phyloP scores from a whole-genome alignment of 1,140 invertebrate species.

The Penaeus indicus region DNA sequence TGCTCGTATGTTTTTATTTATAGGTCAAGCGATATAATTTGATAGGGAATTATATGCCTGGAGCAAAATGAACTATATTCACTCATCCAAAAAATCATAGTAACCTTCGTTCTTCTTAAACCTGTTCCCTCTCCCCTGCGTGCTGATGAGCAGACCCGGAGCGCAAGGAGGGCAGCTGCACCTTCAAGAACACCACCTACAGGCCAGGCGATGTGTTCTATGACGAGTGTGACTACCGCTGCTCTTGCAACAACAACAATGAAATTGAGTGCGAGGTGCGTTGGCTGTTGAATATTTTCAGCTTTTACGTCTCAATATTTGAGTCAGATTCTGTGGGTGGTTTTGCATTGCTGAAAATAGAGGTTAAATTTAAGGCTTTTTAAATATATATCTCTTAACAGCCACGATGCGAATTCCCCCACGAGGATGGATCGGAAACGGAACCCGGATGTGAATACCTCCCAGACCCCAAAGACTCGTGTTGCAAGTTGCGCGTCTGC shows the following conservation, averaged over 20 bases:
- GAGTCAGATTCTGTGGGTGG: no score
- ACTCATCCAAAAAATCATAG: no score
- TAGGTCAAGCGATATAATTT: no score
- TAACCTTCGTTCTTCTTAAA: neutral
- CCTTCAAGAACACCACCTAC: slow-evolving; percentile 69
- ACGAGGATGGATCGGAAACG: slow-evolving; percentile 23
- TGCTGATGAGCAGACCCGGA: neutral
- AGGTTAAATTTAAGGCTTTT: neutral
- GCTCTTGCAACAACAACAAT: slow-evolving; percentile 69
- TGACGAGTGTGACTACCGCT: slow-evolving; percentile 70
- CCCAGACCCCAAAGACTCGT: slow-evolving; percentile 69
- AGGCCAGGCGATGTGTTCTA: slow-evolving; percentile 69
- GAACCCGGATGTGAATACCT: slow-evolving; percentile 63
- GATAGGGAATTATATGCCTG: no score
- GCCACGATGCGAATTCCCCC: slow-evolving; percentile 56
- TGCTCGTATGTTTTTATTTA: no score
- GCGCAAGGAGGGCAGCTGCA: slow-evolving; percentile 68
- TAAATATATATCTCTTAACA: neutral
- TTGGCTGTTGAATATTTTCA: no score
- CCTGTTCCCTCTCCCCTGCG: no score
- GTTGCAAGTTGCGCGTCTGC: slow-evolving; percentile 71
- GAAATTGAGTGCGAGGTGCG: slow-evolving; percentile 70
- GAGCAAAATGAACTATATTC: no score
- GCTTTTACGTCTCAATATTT: no score
- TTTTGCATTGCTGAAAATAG: neutral